Conservation (phyloP, 2,113 vertebrate genomes). For the Leucopternis melanops region DNA sequence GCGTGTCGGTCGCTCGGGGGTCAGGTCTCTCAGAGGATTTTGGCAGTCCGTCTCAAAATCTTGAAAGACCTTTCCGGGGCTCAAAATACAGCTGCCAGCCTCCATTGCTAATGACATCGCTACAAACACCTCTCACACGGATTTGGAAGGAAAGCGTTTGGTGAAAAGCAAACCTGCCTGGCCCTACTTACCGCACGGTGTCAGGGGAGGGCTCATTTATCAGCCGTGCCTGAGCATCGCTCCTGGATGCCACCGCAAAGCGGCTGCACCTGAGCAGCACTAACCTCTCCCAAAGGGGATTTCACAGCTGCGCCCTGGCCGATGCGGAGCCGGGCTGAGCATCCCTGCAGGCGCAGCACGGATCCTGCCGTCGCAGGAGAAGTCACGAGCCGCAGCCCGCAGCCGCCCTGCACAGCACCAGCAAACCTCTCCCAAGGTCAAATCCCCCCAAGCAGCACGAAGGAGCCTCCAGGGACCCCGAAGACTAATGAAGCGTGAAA, state of each 20-base stretch:
- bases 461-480: neutral
- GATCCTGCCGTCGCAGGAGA: neutral
- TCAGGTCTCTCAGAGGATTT: neutral
- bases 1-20: rapidly evolving
- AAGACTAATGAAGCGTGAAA: neutral
- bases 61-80: neutral
- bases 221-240: neutral
- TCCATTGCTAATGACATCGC: neutral
- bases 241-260: neutral
- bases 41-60: neutral
- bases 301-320: neutral
- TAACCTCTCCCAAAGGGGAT: neutral
- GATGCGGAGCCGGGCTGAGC: neutral
- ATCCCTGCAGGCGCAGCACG: neutral
- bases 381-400: rapidly evolving
- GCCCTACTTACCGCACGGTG: neutral
- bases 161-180: neutral
- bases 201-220: neutral
- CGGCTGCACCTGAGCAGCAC: neutral
- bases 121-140: rapidly evolving
- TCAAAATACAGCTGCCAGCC: neutral
- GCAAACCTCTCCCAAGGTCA: conserved; percentile 15
- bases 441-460: neutral
- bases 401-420: neutral
- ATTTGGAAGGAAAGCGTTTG: neutral